Evolutionary conservation across 2,113 vertebrate genomes (phyloP).

Genomic region (Oryzias curvinotus): DNA sequence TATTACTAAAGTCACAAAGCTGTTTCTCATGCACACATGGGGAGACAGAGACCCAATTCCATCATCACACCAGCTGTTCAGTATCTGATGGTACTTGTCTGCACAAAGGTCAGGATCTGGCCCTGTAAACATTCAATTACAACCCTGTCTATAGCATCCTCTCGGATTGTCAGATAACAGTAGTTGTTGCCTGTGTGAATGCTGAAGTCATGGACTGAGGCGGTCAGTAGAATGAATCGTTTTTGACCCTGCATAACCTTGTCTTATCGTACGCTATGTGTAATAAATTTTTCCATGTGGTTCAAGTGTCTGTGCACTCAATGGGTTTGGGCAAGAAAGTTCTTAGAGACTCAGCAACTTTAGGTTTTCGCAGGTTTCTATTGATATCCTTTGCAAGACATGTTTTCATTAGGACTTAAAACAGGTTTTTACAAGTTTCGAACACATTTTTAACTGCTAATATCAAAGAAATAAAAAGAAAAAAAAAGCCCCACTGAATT

Average conservation of each 20-base stretch:
- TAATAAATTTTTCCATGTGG: not conserved
- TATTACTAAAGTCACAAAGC: conserved; percentile 6
- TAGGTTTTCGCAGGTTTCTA: too few species aligned
- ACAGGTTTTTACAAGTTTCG: too few species aligned
- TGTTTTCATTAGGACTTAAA: too few species aligned
- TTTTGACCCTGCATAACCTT: conserved; percentile 20
- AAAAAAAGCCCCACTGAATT: too few species aligned
- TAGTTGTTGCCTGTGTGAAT: conserved; percentile 17
- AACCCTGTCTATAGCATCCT: conserved; percentile 15
- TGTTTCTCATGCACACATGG: not conserved
- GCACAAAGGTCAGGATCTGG: conserved; percentile 23
- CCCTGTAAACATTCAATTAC: conserved; percentile 34
- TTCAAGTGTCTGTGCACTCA: too few species aligned
- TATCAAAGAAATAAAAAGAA: too few species aligned
- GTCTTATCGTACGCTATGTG: not conserved
- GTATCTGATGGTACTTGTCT: not conserved
- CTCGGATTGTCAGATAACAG: conserved; percentile 35
- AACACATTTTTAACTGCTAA: too few species aligned
- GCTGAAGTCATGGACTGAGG: conserved; percentile 6
- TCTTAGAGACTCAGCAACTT: too few species aligned
- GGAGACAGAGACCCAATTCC: not conserved
- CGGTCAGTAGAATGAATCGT: not conserved
- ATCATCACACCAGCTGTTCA: conserved; percentile 15
- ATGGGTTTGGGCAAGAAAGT: too few species aligned
- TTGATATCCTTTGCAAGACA: too few species aligned